Evolutionary conservation across 2,888 invertebrate species (phyloP), one percentile per base, ranked within the genome.

Genomic region (Drosophila anomalata): DNA sequence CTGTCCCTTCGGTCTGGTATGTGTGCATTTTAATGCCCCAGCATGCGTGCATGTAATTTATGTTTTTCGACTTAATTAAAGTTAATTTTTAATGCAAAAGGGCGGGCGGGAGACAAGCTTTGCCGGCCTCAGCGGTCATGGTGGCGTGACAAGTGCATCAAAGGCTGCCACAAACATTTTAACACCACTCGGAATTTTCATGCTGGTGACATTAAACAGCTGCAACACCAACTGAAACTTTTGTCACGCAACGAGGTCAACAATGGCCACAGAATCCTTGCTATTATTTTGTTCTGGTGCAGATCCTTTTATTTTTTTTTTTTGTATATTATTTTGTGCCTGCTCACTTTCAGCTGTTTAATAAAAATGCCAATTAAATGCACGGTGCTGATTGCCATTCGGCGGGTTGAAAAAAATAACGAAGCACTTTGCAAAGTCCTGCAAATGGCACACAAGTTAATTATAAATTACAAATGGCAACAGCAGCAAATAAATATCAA

Each of bases 1-100:
- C 12, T 14, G 24, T 56, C 41, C 31, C 57, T 41, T 46, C 31
- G 42, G 52, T 42, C 58, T 26, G 33, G 53, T 42, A 67, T 29
- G 61, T 59, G 61, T 63, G 76, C 70, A 73, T 65, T 79, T 82
- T 69, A 76, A 83, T 79, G 86, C 53, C 56, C 47, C 59, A 44
- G 63, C 57, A 76, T 63, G 76, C 87, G 55, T 69, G 82, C 73
- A 62, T 78, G 87, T 82, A 78, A 85, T 88, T 85, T 87, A 85
- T 89, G 84, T 86, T 86, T 66, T 87, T 83, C 84, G 86, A 87
- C 86, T 86, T 89, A 86, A 87, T 87, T 87, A 87, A 89, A 89
- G 89, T 87, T 86, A 84, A 88, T 89, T 88, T 79, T 87, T 87
- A 82, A 88, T 87, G 79, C 73, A 36, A 36, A 36, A 36, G 36